A percentile compares a stretch with the other conserved stretches of the same genome.
These are phyloP conservation scores for Ochropacha duplaris DNA, from an alignment of 2,888 invertebrate species.

Conservation along the genomic window DNA sequence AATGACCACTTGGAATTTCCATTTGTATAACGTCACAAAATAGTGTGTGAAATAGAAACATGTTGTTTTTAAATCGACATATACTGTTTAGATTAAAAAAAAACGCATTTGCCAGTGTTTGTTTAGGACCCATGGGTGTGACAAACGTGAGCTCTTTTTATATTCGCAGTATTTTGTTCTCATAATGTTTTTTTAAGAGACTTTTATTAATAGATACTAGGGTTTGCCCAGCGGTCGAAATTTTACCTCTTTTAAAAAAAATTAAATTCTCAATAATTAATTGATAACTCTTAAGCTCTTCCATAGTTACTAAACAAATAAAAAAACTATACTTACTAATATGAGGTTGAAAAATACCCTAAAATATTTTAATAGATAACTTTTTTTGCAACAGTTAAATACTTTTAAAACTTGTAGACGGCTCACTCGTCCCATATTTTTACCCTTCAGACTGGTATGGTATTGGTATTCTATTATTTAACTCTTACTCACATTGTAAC, in stretches of 20 bases:
- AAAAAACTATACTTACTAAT: too few relatives aligned
- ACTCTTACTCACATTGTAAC: background rate
- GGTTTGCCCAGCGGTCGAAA: too few relatives aligned
- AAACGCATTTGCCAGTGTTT: constrained; percentile 27
- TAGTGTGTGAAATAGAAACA: constrained; percentile 1
- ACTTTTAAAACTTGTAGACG: background rate
- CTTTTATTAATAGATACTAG: too few relatives aligned
- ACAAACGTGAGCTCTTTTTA: constrained; percentile 9
- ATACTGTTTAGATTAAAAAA: constrained; percentile 11
- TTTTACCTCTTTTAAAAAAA: too few relatives aligned
- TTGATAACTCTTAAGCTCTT: too few relatives aligned
- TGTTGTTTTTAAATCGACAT: constrained; percentile 6
- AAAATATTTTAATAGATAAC: too few relatives aligned
- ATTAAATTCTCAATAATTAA: too few relatives aligned
- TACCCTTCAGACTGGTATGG: background rate
- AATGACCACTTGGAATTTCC: background rate
- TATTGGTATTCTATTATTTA: background rate
- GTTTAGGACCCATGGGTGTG: constrained; percentile 23
- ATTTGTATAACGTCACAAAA: background rate
- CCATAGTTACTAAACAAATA: too few relatives aligned
- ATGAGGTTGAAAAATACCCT: too few relatives aligned
- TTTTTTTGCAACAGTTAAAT: too few relatives aligned
- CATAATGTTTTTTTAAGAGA: too few relatives aligned
- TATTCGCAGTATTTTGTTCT: background rate
- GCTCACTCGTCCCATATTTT: background rate